Evolutionary conservation across 2,888 invertebrate genomes (phyloP).

Genomic region (Metalampra italica): DNA sequence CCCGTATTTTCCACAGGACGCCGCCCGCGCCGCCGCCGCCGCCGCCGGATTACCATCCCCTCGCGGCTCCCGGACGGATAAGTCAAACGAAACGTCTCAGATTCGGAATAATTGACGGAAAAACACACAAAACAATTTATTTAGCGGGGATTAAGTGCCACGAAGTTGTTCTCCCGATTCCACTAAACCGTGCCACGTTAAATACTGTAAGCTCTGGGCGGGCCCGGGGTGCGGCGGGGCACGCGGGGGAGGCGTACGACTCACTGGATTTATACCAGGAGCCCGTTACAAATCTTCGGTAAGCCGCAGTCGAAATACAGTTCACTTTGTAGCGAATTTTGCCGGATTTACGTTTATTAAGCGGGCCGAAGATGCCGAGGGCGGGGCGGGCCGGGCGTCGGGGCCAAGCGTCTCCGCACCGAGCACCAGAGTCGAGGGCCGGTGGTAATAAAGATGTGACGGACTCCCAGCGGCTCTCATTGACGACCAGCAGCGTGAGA

Average conservation of each 20-base stretch:
- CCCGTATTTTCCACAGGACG: too few relatives aligned
- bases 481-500: too few relatives aligned
- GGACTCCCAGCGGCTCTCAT: too few relatives aligned
- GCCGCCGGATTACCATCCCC: background rate
- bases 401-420: background rate
- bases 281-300: slow-evolving; percentile 63
- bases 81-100: slow-evolving; percentile 5
- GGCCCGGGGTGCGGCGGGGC: slow-evolving; percentile 21
- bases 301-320: slow-evolving; percentile 58
- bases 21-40: too few relatives aligned
- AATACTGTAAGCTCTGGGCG: slow-evolving; percentile 22
- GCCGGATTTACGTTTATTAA: slow-evolving; percentile 61
- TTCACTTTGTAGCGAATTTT: slow-evolving; percentile 46
- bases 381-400: slow-evolving; percentile 4
- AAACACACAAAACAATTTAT: slow-evolving; percentile 15
- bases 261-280: slow-evolving; percentile 38
- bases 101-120: slow-evolving; percentile 10
- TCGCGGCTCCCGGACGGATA: slow-evolving; percentile 3
- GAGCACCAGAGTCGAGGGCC: too few relatives aligned
- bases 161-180: slow-evolving; percentile 17
- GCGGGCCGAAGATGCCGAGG: slow-evolving; percentile 35
- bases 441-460: too few relatives aligned
- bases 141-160: slow-evolving; percentile 17
- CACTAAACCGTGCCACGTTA: slow-evolving; percentile 23
- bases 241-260: slow-evolving; percentile 24